Base-by-base conservation (phyloP, 2,113 vertebrate genomes). In the Thunnus maccoyii region DNA sequence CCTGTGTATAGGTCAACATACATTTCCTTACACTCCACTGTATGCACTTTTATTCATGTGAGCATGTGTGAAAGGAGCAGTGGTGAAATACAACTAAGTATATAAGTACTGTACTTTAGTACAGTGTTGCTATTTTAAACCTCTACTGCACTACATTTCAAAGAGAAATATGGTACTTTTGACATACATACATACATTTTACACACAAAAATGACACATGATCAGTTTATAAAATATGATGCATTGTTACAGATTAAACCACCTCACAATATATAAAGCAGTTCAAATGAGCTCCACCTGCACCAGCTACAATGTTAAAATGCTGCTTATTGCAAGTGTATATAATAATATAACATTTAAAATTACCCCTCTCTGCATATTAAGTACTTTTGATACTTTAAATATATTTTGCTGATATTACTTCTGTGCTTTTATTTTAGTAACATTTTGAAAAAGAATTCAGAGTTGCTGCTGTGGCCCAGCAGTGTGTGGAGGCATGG, bases 21-120 rank as follows among this genome's bases (percentile, higher is more conserved):
- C 57, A 62, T 22, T 50, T 78, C 69, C 51, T 51, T 64, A 57
- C 67, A 66, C 46, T 66, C n/a, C 1, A 32, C n/a, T 55, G 55
- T 56, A 41, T 71, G 32, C 57, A 18, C 51, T 48, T 30, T 18
- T 55, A 54, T 72, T 25, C 22, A 55, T 58, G 36, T 8, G 10
- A 41, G 41, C 9, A 69, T 41, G 16, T 64, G 50, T n/a, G 14
- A 46, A 57, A 57, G 25, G 48, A 61, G 36, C 61, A 64, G 69
- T 3, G 50, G 46, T 48, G 46, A 36, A 67, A 47, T 30, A 4
- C 27, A 30, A 30, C 27, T 30, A 4, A 30, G 4, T 30, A 3
- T 1, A 22, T 11, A 71, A 72, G 46, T 2, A 2, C 17, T 25
- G 4, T 14, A 4, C 17, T 60, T 46, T 50, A 70, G 27, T 16